A percentile compares a stretch with the other conserved stretches of the same genome.
Evolutionary conservation across 2,113 vertebrate species (phyloP).

Genomic region (Physeter macrocephalus): DNA sequence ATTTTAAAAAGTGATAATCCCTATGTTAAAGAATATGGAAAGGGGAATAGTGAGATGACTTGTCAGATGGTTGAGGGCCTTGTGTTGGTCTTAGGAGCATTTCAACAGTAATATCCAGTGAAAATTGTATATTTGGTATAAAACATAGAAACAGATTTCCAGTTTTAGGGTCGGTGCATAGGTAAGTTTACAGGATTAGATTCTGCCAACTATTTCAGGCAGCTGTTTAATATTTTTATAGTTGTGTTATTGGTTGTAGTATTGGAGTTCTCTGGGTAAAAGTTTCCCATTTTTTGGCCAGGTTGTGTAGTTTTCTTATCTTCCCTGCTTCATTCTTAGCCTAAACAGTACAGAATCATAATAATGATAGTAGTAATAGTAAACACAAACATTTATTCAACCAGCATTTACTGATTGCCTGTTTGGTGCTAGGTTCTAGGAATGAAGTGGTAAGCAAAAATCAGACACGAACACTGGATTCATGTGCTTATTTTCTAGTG

Average conservation of each 20-base stretch:
- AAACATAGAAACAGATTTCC: background rate
- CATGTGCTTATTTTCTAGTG: background rate
- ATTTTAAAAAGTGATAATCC: background rate
- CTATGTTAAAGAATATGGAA: background rate
- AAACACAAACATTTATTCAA: slow-evolving; percentile 7
- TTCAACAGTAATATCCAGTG: background rate
- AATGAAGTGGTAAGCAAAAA: background rate
- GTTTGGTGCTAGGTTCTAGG: background rate
- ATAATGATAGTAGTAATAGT: slow-evolving; percentile 7
- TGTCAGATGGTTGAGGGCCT: background rate
- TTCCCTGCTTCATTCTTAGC: background rate
- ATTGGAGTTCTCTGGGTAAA: slow-evolving; percentile 24
- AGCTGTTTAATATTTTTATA: slow-evolving; percentile 24
- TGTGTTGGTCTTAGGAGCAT: background rate
- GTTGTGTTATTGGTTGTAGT: background rate
- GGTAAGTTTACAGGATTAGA: background rate
- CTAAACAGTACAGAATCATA: background rate
- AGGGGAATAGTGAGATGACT: background rate
- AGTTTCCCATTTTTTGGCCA: background rate
- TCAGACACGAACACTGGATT: background rate
- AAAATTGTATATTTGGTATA: background rate
- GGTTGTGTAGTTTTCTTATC: background rate
- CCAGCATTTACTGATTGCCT: slow-evolving; percentile 14
- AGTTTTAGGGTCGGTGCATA: background rate
- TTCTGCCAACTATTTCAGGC: background rate